Evolutionary conservation across 2,888 invertebrate genomes (phyloP), one percentile per base, ranked within the genome.

Genomic region (Athripsodes cinereus): DNA sequence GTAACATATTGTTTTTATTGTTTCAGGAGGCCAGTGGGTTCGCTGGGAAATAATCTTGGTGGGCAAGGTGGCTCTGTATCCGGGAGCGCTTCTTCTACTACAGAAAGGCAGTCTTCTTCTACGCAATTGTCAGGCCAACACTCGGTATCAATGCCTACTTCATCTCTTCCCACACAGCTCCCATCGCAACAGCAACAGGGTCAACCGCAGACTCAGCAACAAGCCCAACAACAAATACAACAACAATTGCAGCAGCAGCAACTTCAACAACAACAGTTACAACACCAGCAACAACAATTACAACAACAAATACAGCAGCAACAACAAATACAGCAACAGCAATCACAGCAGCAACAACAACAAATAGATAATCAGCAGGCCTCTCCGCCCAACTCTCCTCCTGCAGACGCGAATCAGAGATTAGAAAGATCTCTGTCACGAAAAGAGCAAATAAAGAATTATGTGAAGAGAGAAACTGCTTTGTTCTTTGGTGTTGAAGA

Each of bases 401-500:
- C 51, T 1, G 58, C 53, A n/a, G 51, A 53, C 13, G 50, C 51
- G 6, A 65, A 71, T 65, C 74, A 74, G 57, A 66, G 70, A 64
- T 66, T 76, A 66, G 67, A 70, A 63, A 65, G 76, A 57, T 71
- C 75, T 57, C 61, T 70, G 62, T 71, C 79, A 63, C 69, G 70
- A 60, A 74, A 72, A 62, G 76, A 80, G 67, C 69, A 73, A 68
- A 68, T 80, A 66, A 73, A 76, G 71, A 72, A 86, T 69, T 89
- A 86, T 72, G 84, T 92, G 69, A 88, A 85, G 70, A 81, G 85
- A 65, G 90, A 90, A 71, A 88, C 91, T 58, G 88, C 89, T 57
- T 87, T 86, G 66, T 92, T 92, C 75, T 92, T 93, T 71, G 92
- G 92, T 19, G 86, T 93, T 58, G 87, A 88, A 68, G 87, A 87